Conservation (phyloP, 2,113 vertebrate genomes). For the Rhinogobius similis region DNA sequence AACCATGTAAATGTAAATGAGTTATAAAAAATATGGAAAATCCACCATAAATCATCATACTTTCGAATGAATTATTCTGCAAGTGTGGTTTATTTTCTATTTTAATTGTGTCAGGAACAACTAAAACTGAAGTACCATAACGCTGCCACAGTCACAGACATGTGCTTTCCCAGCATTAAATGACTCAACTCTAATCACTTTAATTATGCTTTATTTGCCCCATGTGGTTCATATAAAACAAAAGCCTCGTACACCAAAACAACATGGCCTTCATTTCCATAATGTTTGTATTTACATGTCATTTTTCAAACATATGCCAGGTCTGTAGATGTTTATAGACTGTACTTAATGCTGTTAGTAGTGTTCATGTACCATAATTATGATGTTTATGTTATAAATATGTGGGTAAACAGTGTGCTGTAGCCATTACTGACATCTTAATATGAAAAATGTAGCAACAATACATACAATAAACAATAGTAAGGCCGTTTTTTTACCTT, state of each 20-base stretch:
- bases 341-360: background rate
- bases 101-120: background rate
- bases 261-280: background rate
- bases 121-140: background rate
- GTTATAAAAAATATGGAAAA: background rate
- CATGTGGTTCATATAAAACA: background rate
- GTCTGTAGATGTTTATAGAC: slow-evolving; percentile 1
- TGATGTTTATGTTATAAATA: background rate
- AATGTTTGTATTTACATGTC: background rate
- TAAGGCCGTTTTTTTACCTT: no score
- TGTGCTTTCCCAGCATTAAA: background rate
- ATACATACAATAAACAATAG: background rate
- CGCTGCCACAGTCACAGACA: no score
- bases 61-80: background rate
- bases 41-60: background rate
- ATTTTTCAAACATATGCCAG: background rate
- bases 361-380: slow-evolving; percentile 4
- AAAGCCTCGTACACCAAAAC: background rate
- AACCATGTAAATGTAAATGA: no score
- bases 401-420: background rate
- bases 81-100: background rate
- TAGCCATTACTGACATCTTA: background rate
- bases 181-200: background rate
- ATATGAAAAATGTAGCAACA: background rate
- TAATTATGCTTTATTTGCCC: slow-evolving; percentile 3